Conservation (phyloP, 2,888 invertebrate species). For the Esperia sulphurella region DNA sequence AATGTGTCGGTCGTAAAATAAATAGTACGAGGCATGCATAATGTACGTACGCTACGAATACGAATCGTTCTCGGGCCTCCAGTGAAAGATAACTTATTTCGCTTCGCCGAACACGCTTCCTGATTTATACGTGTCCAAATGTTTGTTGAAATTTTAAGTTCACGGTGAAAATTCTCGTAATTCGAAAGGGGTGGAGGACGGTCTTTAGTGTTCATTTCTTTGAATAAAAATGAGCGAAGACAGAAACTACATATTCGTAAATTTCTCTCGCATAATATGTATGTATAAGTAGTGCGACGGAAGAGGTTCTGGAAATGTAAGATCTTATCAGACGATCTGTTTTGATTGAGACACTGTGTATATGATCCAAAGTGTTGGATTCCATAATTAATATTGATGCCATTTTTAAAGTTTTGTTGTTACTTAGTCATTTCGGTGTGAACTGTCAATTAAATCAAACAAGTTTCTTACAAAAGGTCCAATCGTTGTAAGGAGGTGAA, state of each 20-base stretch:
- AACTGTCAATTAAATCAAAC: too few species aligned
- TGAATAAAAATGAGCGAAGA: background rate
- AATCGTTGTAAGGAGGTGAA: too few species aligned
- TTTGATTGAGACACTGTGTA: too few species aligned
- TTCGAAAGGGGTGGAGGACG: background rate
- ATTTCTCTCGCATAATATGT: too few species aligned
- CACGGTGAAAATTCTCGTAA: background rate
- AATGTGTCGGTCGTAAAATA: constrained; percentile 3
- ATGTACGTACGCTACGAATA: background rate
- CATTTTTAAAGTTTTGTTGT: too few species aligned
- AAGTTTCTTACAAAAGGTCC: too few species aligned
- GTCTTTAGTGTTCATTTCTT: background rate
- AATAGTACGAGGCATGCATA: constrained; percentile 4
- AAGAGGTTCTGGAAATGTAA: too few species aligned
- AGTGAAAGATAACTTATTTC: constrained; percentile 10
- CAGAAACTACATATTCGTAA: background rate
- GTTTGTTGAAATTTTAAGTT: constrained; percentile 2
- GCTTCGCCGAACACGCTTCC: constrained; percentile 4
- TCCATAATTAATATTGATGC: too few species aligned
- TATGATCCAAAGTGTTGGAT: too few species aligned
- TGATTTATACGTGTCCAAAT: constrained; percentile 7
- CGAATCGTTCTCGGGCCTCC: background rate
- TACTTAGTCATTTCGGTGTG: too few species aligned
- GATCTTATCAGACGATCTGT: too few species aligned
- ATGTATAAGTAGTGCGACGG: too few species aligned